Evolutionary conservation across 2,113 vertebrate species (phyloP), one percentile per base, ranked within the genome.

Genomic region (Pao palembangensis): DNA sequence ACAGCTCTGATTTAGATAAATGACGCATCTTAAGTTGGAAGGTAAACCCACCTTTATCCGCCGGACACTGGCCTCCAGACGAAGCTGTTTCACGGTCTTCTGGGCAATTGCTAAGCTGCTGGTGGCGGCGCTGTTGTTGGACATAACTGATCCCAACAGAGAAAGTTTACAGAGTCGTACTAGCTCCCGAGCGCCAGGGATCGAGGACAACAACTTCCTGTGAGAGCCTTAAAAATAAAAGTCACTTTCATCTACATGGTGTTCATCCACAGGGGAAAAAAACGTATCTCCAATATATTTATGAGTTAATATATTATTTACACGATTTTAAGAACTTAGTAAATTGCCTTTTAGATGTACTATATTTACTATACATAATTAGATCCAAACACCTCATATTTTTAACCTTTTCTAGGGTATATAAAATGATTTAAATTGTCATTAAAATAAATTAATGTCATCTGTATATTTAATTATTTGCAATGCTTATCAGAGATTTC

Each of bases 21-120:
- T 12, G 34, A 38, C 8, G 34, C 34, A 4, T 38, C 34, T 38
- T 10, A 38, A 38, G 34, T 12, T 38, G 34, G 18, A 49, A 20
- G 47, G 2, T 18, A 1, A 4, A 17, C 49, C 0, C 15, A 84
- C 83, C 78, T 83, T 87, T 3, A 87, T 79, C 71, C 85, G 57
- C 4, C 60, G 73, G 58, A 87, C 78, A 19, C 85, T 83, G 61
- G 82, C 85, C 75, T 87, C 85, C 6, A 87, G 66, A 2, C 82
- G 80, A 11, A 87, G 85, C 78, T 87, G 85, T 12, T 78, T 83
- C 28, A 87, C 82, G 1, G 85, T 72, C 56, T 76, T 87, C 71
- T 83, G 85, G 15, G 82, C 85, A 23, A 83, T 13, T 25, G 28
- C 71, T 8, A 87, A 2, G 16, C 78, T 79, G 78, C 85, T 85